Evolutionary conservation across 2,888 invertebrate genomes (phyloP).

Genomic region (Lydus trimaculatus): DNA sequence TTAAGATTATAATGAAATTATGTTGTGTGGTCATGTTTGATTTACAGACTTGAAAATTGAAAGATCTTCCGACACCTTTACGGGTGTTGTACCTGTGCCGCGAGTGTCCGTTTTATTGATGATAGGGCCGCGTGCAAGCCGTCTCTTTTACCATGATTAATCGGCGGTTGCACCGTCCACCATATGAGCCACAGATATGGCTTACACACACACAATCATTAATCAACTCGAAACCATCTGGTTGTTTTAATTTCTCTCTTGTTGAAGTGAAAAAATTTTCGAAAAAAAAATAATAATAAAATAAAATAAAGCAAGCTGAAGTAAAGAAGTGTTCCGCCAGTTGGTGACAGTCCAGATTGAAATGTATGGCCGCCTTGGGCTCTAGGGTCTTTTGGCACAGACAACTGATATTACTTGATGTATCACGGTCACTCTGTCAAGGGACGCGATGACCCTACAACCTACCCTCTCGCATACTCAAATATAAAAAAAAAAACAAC

Average conservation of each 20-base stretch:
- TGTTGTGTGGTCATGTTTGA: constrained; percentile 1
- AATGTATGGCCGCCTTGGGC: constrained; percentile 60
- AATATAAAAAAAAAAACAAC: background rate
- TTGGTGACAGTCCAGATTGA: constrained; percentile 60
- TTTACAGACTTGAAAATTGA: background rate
- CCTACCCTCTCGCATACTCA: background rate
- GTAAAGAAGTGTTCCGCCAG: background rate
- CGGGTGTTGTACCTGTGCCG: constrained; percentile 29
- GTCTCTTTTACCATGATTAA: constrained; percentile 54
- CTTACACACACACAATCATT: constrained; percentile 44
- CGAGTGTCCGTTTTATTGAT: constrained; percentile 54
- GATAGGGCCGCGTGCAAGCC: constrained; percentile 50
- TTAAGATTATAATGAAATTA: background rate
- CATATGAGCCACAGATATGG: constrained; percentile 53
- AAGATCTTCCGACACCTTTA: constrained; percentile 11
- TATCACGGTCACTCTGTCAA: constrained; percentile 61
- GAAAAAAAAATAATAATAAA: constrained; percentile 26
- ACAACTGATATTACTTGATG: constrained; percentile 63
- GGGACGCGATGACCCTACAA: constrained; percentile 54
- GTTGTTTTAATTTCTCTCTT: constrained; percentile 22
- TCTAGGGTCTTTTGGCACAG: constrained; percentile 55
- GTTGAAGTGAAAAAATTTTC: constrained; percentile 20
- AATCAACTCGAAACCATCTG: constrained; percentile 44
- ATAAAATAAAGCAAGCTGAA: constrained; percentile 14
- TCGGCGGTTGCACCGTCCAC: constrained; percentile 46